phyloP scores from a whole-genome alignment of 2,113 vertebrate species.

The Pitta sordida region DNA sequence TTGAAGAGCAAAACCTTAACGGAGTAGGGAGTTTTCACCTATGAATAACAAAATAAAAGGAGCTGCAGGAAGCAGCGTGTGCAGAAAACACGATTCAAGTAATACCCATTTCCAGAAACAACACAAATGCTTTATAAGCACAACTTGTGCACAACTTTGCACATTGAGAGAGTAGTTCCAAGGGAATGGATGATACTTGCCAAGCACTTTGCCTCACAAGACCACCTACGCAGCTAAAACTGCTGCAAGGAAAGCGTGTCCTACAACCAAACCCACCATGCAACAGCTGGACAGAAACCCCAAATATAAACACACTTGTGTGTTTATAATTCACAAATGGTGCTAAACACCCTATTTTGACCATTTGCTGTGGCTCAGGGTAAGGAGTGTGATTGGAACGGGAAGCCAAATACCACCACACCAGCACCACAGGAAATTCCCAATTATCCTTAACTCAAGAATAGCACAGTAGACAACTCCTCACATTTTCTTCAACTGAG shows the following conservation, averaged over 20 bases:
- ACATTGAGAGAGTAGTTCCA: not conserved
- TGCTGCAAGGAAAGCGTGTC: not conserved
- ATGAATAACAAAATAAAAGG: not conserved
- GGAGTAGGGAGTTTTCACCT: not conserved
- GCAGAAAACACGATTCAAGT: not conserved
- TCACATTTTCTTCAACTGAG: conserved; percentile 49
- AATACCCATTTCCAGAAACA: not conserved
- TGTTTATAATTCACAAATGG: not conserved
- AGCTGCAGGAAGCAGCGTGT: not conserved
- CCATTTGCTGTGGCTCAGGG: rapidly evolving
- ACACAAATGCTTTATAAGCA: not conserved
- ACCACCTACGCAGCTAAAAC: not conserved
- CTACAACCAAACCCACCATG: not conserved
- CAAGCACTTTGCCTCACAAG: not conserved
- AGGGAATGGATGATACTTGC: rapidly evolving
- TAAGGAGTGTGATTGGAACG: not conserved
- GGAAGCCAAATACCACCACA: not conserved
- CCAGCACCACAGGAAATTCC: conserved; percentile 50
- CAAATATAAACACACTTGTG: not conserved
- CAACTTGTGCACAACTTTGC: not conserved
- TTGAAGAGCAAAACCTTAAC: not conserved
- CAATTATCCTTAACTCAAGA: conserved; percentile 24
- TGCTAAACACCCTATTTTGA: not conserved
- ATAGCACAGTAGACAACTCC: conserved; percentile 1
- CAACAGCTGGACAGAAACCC: not conserved